Base-by-base conservation (phyloP, 2,888 invertebrate species). In the Griposia aprilina region DNA sequence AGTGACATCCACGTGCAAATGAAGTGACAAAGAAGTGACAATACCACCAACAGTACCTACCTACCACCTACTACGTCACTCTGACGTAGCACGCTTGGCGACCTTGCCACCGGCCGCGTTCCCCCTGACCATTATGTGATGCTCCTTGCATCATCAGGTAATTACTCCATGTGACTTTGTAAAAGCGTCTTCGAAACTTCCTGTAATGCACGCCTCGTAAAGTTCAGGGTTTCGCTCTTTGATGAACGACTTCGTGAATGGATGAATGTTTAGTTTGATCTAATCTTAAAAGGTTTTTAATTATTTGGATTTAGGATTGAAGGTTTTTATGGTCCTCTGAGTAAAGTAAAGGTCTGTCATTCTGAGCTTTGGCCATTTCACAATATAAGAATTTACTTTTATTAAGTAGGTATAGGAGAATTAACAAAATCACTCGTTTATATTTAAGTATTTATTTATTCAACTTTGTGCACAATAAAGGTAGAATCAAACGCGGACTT, bases 141-240 rank as follows among this genome's bases (percentile, higher is more conserved):
- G 81, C 30, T 71, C 80, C 52, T 81, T 87, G 85, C 85, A 85
- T 84, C 87, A 85, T 48, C 68, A 73, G 48, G 57, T 86, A 76
- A 86, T 86, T 80, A 74, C 79, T 62, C 85, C 81, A 74, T 80
- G 84, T 84, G 85, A 81, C 87, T 85, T 87, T 87, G 87, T 75
- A 81, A 48, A 70, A 73, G 50, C 76, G 30, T 70, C 77, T 75
- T 67, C 60, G 48, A 48, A 75, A 87, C 87, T 85, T 85, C 85
- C 85, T 87, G 85, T 48, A 84, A 20, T n/a, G 48, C 55, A 62
- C 48, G n/a, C 71, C 52, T 30, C 72, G 67, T 72, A 87, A 85
- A 85, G 87, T 76, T 86, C 86, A 88, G 70, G 83, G 73, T 69
- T 83, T 55, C 6, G 50, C 17, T 60, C 57, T 85, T 74, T 65